Evolutionary conservation across 92 coral and sea anemone species (phyloP), one percentile per base, ranked within the genome.

Genomic region (Parazoanthus swiftii): DNA sequence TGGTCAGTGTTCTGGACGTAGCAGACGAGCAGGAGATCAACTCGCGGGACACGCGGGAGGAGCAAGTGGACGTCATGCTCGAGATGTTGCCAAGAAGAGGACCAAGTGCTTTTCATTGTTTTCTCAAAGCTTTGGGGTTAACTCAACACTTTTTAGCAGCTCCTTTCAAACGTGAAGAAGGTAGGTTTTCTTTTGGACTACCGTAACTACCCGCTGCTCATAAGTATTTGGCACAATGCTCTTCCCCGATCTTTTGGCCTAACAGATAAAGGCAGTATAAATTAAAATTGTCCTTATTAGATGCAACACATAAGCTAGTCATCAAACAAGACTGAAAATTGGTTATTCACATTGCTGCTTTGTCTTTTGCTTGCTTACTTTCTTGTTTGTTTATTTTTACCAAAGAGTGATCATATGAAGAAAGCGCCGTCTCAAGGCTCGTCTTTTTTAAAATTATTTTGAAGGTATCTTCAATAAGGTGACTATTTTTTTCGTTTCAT

Each of bases 81-180:
- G 94, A 95, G 39, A 90, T 95, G 48, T 85, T 95, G n/a, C 98
- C 98, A 4, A 90, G 98, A 78, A 91, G 98, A 80, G 98, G 98
- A 1, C 96, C 96, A 10, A 50, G 88, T 8, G 98, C 98, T 36
- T 95, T 93, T 89, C 74, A 85, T 0, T 85, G 81, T 8, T 93
- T 95, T 73, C 85, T 95, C 65, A 91, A 90, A 33, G 98, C 98
- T 25, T 77, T 95, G 46, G 90, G 90, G 26, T 51, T 36, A 58
- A 90, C 90, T 16, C 98, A 95, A 74, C 92, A 92, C 25, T 90
- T 89, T 79, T 68, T 95, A 36, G 98, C 93, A 26, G 68, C 67
- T 25, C 89, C 90, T 14, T 67, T 95, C 48, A 43, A 86, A 3
- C 85, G 89, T 42, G 96, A 95, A 77, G 86, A 85, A 86, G 96